phyloP scores from a whole-genome alignment of 2,797 vertebrate genomes.

The Leucoraja ocellata region DNA sequence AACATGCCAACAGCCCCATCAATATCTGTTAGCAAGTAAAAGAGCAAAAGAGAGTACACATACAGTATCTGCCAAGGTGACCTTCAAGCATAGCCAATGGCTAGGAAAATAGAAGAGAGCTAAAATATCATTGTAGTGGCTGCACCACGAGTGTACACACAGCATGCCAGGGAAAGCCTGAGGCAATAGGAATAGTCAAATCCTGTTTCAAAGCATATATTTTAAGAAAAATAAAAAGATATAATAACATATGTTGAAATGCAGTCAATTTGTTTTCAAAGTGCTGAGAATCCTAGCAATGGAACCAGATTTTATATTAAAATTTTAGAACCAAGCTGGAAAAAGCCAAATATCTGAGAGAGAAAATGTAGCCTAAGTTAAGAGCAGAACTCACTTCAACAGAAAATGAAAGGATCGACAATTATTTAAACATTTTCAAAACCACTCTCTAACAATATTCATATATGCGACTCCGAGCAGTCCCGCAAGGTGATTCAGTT shows the following conservation, averaged over 20 bases:
- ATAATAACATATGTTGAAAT: not conserved
- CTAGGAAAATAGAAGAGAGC: not conserved
- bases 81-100: not conserved
- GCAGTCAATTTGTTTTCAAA: not conserved
- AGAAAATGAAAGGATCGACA: not conserved
- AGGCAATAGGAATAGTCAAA: not conserved
- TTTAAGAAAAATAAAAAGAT: not conserved
- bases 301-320: not conserved
- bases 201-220: not conserved
- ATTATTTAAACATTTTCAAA: not conserved
- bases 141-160: not conserved
- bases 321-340: not conserved
- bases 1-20: not conserved
- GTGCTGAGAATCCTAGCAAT: not conserved
- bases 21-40: not conserved
- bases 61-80: not conserved
- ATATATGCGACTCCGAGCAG: not conserved
- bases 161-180: no score
- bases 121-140: not conserved
- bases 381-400: not conserved
- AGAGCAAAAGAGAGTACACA: not conserved
- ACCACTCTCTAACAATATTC: not conserved
- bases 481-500: not conserved
- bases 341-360: not conserved
- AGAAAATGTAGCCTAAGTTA: not conserved